Conservation (phyloP, 2,888 invertebrate species). For the Ormyrus nitidulus region DNA sequence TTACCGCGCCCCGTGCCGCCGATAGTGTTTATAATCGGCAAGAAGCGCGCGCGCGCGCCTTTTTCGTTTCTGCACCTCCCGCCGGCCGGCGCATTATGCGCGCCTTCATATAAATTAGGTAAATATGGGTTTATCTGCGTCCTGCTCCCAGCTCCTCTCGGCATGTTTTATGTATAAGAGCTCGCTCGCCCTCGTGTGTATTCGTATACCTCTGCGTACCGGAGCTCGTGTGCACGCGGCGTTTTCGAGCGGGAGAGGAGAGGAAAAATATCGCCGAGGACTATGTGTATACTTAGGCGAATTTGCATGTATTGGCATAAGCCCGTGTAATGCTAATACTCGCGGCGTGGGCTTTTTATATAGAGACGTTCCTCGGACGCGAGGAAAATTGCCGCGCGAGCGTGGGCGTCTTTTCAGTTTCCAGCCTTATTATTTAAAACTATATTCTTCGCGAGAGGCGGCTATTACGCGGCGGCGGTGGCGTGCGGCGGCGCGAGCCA, state of each 20-base stretch:
- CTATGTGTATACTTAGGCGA: conserved; percentile 35
- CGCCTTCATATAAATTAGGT: conserved; percentile 49
- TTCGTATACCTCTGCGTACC: not conserved
- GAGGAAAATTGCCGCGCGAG: conserved; percentile 6
- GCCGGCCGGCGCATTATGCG: conserved; percentile 23
- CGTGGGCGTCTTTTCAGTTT: conserved; percentile 31
- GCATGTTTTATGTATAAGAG: conserved; percentile 50
- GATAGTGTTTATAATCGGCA: no score
- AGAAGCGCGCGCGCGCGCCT: not conserved
- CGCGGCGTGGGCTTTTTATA: conserved; percentile 22
- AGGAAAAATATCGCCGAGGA: conserved; percentile 17
- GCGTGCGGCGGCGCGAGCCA: not conserved
- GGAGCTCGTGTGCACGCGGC: conserved; percentile 2
- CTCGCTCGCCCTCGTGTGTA: no score
- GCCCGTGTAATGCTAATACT: conserved; percentile 34
- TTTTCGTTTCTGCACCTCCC: not conserved
- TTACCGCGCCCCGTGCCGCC: conserved; percentile 1
- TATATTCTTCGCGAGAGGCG: not conserved
- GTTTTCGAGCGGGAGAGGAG: not conserved
- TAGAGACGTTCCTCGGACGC: not conserved
- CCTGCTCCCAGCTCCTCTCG: not conserved
- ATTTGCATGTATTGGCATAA: conserved; percentile 47
- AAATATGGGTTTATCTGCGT: conserved; percentile 32
- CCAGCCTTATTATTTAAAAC: conserved; percentile 5
- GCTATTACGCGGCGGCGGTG: not conserved